Base-by-base conservation (phyloP, 2,888 invertebrate genomes). In the Watsonalla cultraria region DNA sequence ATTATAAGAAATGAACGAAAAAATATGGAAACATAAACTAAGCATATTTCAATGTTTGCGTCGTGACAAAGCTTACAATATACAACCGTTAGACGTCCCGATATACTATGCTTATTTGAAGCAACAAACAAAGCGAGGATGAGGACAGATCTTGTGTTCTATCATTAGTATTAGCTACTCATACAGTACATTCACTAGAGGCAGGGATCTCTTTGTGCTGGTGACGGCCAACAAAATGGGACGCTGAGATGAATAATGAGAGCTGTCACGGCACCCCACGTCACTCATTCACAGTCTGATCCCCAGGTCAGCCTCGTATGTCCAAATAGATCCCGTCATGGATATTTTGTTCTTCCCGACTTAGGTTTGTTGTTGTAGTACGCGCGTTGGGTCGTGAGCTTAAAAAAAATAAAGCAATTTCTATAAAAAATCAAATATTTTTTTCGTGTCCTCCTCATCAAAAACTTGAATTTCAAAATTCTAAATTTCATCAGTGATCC, bases 161-260 rank as follows among this genome's bases (percentile, higher is more conserved):
- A 51, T 7, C 45, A 13, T 45, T 42, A 37, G 24, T 24, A 24
- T 24, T 24, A 24, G 24, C 24, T 4, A 42, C 11, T 42, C 42
- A 11, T 42, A 11, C 42, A 42, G 42, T 42, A 11, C 37, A 37
- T 42, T 42, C 42, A 11, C 11, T 42, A 42, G 42, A 42, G 42
- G 46, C 45, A 53, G 54, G 54, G 57, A 7, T 62, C 64, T 56
- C 47, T 54, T 57, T 60, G 61, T 33, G 33, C 54, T 60, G 63
- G 61, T 57, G 51, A 56, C 58, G 33, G 62, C 57, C 61, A 56
- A 50, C 54, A 55, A 56, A 62, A 65, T 64, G 59, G 62, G 54
- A 69, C 60, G 69, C 64, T 62, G 58, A 56, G 59, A 62, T 75
- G 70, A 76, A 54, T 72, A 76, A 75, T 76, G 66, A 59, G 53